phyloP scores from a whole-genome alignment of 1,140 invertebrate species.

The Hestina assimilis region DNA sequence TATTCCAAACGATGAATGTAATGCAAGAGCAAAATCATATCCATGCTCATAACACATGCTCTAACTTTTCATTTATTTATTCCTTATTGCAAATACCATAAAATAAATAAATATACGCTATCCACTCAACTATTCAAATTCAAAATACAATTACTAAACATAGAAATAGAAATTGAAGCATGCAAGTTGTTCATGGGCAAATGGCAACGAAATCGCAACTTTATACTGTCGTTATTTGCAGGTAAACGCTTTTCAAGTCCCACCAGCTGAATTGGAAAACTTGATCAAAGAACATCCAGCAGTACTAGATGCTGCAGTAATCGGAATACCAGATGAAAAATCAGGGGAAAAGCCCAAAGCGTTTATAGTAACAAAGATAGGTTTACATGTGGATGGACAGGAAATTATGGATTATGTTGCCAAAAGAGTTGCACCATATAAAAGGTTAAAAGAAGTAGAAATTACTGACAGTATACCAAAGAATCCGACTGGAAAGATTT shows the following conservation, averaged over 20 bases:
- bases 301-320: constrained; percentile 88
- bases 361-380: constrained; percentile 80
- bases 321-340: constrained; percentile 86
- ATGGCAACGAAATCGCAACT: too few species aligned
- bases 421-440: constrained; percentile 83
- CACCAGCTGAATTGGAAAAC: constrained; percentile 92
- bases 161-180: too few species aligned
- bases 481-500: constrained; percentile 86
- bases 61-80: too few species aligned
- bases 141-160: too few species aligned
- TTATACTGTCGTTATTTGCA: constrained; percentile 36
- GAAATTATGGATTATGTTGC: constrained; percentile 80
- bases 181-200: too few species aligned
- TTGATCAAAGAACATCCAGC: constrained; percentile 86
- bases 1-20: too few species aligned
- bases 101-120: too few species aligned
- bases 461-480: constrained; percentile 86
- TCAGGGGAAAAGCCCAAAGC: constrained; percentile 88
- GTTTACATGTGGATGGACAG: constrained; percentile 53
- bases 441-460: constrained; percentile 83
- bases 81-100: too few species aligned
- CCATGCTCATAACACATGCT: too few species aligned
- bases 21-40: too few species aligned
- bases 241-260: constrained; percentile 85
- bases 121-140: too few species aligned